Percentiles rank a stretch among this genome's conserved stretches.
Evolutionary conservation across 2,888 invertebrate genomes (phyloP).

Genomic region (Neoascia interrupta): DNA sequence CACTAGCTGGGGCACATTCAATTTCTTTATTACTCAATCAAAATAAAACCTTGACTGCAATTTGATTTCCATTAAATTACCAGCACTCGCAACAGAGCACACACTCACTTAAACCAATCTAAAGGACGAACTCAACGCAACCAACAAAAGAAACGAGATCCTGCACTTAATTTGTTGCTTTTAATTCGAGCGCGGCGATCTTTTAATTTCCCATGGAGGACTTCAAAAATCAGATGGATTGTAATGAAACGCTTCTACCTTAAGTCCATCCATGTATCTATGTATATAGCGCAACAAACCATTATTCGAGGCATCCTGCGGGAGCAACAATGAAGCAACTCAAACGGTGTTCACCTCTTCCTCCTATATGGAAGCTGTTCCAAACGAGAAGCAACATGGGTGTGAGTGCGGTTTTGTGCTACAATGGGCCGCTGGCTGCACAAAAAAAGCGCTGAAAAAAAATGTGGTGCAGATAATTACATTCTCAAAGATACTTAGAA

Average conservation of each 20-base stretch:
- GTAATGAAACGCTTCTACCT: constrained; percentile 48
- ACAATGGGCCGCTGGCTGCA: constrained; percentile 3
- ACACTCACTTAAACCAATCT: not conserved
- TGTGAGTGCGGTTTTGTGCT: not conserved
- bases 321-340: constrained; percentile 56
- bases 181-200: constrained; percentile 62
- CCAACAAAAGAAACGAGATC: constrained; percentile 34
- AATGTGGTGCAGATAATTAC: constrained; percentile 65
- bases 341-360: too few relatives aligned
- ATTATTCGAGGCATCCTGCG: constrained; percentile 53
- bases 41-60: constrained; percentile 54
- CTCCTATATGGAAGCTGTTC: not conserved
- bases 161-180: constrained; percentile 66
- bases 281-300: constrained; percentile 23
- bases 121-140: constrained; percentile 19
- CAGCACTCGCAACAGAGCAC: not conserved
- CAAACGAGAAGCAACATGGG: not conserved
- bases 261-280: too few relatives aligned
- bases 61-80: constrained; percentile 62
- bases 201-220: constrained; percentile 69
- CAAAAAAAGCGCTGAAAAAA: constrained; percentile 13
- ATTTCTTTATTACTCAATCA: constrained; percentile 47
- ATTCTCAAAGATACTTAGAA: constrained; percentile 68
- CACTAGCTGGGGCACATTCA: not conserved
- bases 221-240: constrained; percentile 61